phyloP scores from a whole-genome alignment of 2,113 vertebrate species.

The Antechinus stuartii region DNA sequence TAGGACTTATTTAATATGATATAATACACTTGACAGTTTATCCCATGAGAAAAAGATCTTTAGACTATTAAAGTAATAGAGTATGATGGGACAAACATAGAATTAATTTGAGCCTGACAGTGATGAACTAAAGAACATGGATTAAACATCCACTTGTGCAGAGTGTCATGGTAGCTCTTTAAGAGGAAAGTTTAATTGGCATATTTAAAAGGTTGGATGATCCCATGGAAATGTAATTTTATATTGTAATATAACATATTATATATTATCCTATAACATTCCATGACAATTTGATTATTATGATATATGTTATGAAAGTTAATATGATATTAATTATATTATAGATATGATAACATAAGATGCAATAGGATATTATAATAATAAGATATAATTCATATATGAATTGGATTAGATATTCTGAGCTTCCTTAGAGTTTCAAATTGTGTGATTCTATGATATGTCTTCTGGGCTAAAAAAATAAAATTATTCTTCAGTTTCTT shows the following conservation, averaged over 20 bases:
- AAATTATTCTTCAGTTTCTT: slow-evolving; percentile 28
- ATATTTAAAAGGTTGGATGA: not conserved
- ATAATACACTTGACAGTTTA: no score
- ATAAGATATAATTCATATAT: not conserved
- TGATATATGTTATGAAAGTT: not conserved
- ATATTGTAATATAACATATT: not conserved
- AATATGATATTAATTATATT: not conserved
- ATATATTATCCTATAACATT: no score
- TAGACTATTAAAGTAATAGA: no score
- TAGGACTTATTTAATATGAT: no score
- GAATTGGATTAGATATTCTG: not conserved
- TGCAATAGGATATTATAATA: not conserved
- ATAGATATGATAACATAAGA: not conserved
- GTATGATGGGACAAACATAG: not conserved
- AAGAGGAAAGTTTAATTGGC: not conserved
- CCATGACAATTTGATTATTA: not conserved
- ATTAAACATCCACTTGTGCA: not conserved
- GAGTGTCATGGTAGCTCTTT: not conserved
- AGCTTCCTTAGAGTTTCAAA: not conserved
- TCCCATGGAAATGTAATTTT: not conserved
- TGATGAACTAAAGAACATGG: not conserved
- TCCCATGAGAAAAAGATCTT: no score
- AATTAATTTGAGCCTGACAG: not conserved
- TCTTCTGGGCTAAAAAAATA: not conserved
- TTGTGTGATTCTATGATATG: not conserved